Percentiles rank a stretch among this genome's conserved stretches.
Evolutionary conservation across 2,888 invertebrate genomes (phyloP).

Genomic region (Agriopis marginaria): DNA sequence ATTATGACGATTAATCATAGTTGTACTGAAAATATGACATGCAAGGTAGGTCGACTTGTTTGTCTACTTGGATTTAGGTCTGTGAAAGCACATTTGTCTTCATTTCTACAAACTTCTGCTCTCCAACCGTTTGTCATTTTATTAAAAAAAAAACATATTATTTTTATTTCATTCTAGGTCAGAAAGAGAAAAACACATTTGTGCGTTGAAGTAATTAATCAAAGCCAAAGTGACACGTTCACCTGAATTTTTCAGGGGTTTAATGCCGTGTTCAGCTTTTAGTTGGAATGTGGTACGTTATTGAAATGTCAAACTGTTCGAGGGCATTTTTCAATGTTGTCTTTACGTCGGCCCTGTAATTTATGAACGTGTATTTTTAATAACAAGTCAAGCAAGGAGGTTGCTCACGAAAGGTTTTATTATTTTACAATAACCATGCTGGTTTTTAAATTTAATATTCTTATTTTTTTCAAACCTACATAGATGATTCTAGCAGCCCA

Average conservation of each 20-base stretch:
- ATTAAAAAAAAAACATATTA: background rate
- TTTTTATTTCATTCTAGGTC: constrained; percentile 1
- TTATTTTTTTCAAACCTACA: background rate
- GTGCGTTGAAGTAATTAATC: constrained; percentile 34
- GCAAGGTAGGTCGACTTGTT: too few species aligned
- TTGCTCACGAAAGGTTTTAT: background rate
- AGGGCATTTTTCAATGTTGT: constrained; percentile 13
- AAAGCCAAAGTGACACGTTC: constrained; percentile 33
- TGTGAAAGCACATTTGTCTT: background rate
- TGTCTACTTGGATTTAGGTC: too few species aligned
- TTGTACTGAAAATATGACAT: too few species aligned
- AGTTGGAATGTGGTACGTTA: constrained; percentile 1
- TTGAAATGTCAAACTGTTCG: constrained; percentile 18
- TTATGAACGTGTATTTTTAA: constrained; percentile 9
- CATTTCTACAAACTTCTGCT: constrained; percentile 4
- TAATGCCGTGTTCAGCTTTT: background rate
- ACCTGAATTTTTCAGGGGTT: constrained; percentile 17
- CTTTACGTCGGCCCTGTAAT: constrained; percentile 6
- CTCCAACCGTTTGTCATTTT: background rate
- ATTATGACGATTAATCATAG: too few species aligned
- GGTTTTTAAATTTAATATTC: background rate
- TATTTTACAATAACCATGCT: background rate
- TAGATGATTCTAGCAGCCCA: too few species aligned
- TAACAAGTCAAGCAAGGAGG: background rate
- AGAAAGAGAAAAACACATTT: constrained; percentile 31